These are phyloP conservation scores for Andrena hattorfiana DNA, from an alignment of 2,888 invertebrate genomes.

Conservation along the genomic window DNA sequence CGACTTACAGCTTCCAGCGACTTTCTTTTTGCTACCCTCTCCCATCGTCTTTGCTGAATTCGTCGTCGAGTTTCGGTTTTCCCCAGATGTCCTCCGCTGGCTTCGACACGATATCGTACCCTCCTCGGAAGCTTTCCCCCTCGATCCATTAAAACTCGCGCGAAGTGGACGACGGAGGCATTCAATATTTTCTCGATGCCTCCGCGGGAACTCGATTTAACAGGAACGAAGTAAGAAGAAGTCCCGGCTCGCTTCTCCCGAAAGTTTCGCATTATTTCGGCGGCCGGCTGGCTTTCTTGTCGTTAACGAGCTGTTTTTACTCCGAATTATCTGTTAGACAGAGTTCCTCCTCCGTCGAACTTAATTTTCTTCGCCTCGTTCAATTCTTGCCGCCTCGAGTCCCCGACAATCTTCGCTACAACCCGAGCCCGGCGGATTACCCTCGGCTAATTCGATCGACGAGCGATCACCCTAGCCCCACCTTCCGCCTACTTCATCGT, in stretches of 20 bases:
- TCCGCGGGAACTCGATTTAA: slow-evolving; percentile 63
- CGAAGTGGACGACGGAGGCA: slow-evolving; percentile 72
- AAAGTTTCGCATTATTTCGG: slow-evolving; percentile 62
- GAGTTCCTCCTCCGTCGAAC: slow-evolving; percentile 7
- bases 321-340: slow-evolving; percentile 36
- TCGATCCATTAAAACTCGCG: slow-evolving; percentile 79
- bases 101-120: neutral
- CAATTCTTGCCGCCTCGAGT: slow-evolving; percentile 5
- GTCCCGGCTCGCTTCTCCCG: slow-evolving; percentile 18
- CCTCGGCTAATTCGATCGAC: slow-evolving; percentile 8
- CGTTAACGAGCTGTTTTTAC: slow-evolving; percentile 65
- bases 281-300: slow-evolving; percentile 38
- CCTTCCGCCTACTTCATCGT: neutral
- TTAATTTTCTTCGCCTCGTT: slow-evolving; percentile 18
- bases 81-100: neutral
- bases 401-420: neutral
- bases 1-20: slow-evolving; percentile 21
- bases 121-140: slow-evolving; percentile 24
- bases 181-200: slow-evolving; percentile 73
- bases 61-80: slow-evolving; percentile 19
- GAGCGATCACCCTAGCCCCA: neutral
- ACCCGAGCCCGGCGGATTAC: neutral
- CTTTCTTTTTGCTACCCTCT: neutral
- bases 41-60: slow-evolving; percentile 9
- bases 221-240: slow-evolving; percentile 60